Evolutionary conservation across 2,113 vertebrate species (phyloP), one percentile per base, ranked within the genome.

Genomic region (Silurus glanis): DNA sequence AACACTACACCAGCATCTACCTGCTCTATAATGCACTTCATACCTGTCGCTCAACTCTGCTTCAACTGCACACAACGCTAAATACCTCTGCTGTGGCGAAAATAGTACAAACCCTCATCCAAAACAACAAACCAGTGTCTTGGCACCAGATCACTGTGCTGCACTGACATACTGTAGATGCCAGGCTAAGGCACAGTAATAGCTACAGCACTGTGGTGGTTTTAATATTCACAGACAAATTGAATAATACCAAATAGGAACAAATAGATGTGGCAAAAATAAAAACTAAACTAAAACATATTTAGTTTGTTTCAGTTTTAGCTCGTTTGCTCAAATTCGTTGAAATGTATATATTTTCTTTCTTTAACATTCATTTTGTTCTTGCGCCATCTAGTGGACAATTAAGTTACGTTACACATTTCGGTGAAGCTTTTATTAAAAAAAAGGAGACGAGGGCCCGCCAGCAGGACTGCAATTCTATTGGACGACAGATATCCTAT

Each of bases 371-470:
- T 45, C 21, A 80, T 66, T n/a, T 58, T 75, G 37, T 58, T 14
- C 56, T 89, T 16, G 16, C 90, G 0, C 88, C 88, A 92, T 88
- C 94, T 92, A 84, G 90, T 66, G 93, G 84, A 86, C 5, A 85
- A 19, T 12, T 0, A 1, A 0, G 0, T 0, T 13, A 71, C 69
- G 10, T 2, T 71, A 3, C 17, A 66, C 19, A 2, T 51, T 67
- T 79, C 14, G 8, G 6, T 56, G 62, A 82, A 45, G 8, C 61
- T 3, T 13, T 21, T 45, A 28, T n/a, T 59, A 16, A 64, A 75
- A 45, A 21, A 64, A 53, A 88, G 23, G 17, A 37, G 55, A 12
- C 28, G 45, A 21, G 9, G 17, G 2, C 9, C 37, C 4, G 14
- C 45, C 64, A 62, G 83, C 1, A 0, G 0, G 6, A 25, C 62